These are phyloP conservation scores for Pharmacophagus antenor DNA, from an alignment of 2,888 invertebrate species.

Conservation along the genomic window DNA sequence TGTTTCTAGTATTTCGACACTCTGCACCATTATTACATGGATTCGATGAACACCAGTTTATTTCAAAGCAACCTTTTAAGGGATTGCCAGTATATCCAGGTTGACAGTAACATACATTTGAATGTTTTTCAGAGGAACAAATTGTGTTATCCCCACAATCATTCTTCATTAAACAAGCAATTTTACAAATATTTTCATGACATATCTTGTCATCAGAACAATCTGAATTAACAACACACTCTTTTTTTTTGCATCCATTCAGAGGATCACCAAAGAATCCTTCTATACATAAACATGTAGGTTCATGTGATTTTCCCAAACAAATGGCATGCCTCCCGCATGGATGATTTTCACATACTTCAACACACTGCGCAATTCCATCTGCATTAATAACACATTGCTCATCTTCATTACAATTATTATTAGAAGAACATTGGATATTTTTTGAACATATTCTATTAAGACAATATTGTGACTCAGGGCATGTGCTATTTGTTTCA, in stretches of 20 bases:
- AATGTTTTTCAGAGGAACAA: constrained; percentile 91
- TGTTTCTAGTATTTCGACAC: constrained; percentile 90
- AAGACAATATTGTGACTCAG: constrained; percentile 90
- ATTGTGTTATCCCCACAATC: constrained; percentile 92
- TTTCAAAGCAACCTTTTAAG: constrained; percentile 83
- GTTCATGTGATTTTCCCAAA: constrained; percentile 85
- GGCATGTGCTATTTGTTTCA: constrained; percentile 88
- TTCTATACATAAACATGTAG: constrained; percentile 87
- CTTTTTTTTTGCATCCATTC: constrained; percentile 89
- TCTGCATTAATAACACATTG: constrained; percentile 84
- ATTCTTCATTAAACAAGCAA: constrained; percentile 90
- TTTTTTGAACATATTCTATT: constrained; percentile 93
- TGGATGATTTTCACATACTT: constrained; percentile 86
- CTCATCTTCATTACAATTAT: constrained; percentile 87
- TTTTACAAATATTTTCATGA: constrained; percentile 90
- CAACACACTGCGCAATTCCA: constrained; percentile 88
- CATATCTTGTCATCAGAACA: constrained; percentile 92
- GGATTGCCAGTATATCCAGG: constrained; percentile 93
- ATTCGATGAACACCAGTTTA: constrained; percentile 88
- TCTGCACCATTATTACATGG: constrained; percentile 90
- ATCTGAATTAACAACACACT: constrained; percentile 86
- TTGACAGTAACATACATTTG: constrained; percentile 88
- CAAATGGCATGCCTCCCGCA: constrained; percentile 93
- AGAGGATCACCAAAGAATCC: constrained; percentile 92
- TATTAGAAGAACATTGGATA: constrained; percentile 85